Evolutionary conservation across 2,113 vertebrate species (phyloP), one percentile per base, ranked within the genome.

Genomic region (Neoarius graeffei): DNA sequence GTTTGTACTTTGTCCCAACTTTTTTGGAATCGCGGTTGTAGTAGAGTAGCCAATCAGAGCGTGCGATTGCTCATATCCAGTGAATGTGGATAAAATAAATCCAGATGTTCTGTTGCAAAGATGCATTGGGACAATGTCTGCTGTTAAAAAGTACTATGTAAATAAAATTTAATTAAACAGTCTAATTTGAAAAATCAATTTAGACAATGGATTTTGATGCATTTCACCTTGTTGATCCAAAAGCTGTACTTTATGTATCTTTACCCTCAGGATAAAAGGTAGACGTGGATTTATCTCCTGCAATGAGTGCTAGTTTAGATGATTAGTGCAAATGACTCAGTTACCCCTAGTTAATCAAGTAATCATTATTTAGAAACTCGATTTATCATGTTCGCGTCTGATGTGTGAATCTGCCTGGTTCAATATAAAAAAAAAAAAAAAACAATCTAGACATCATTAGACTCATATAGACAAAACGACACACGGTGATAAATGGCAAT

Each of bases 401-500:
- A 30, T 80, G 13, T 56, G 48, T 54, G 48, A 77, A 77, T 77
- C 23, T 4, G 25, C 11, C 77, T 15, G 74, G 79, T 57, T 80
- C 66, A 27, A n/a, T 69, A 15, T 27, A 30, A 5, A 30, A 69
- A 69, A 15, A 57, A 27, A n/a, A 54, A 56, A n/a, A n/a, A 80
- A 79, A 77, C 2, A 20, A 77, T 76, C 73, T 20, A 57, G 52
- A 59, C 59, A 64, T 48, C 59, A 83, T 66, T 83, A 60, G 52
- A 73, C 42, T 64, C 71, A 79, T 79, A 79, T 64, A 79, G 74
- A 64, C 74, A 50, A 81, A 71, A 79, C 8, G 86, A 82, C 66
- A 82, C 66, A 73, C 73, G 48, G 48, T 88, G 91, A 92, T 91
- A 85, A 81, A 87, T 87, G 64, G 35, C 42, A 80, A 74, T 87